phyloP scores from a whole-genome alignment of 2,113 vertebrate genomes.

The Dicrurus megarhynchus region DNA sequence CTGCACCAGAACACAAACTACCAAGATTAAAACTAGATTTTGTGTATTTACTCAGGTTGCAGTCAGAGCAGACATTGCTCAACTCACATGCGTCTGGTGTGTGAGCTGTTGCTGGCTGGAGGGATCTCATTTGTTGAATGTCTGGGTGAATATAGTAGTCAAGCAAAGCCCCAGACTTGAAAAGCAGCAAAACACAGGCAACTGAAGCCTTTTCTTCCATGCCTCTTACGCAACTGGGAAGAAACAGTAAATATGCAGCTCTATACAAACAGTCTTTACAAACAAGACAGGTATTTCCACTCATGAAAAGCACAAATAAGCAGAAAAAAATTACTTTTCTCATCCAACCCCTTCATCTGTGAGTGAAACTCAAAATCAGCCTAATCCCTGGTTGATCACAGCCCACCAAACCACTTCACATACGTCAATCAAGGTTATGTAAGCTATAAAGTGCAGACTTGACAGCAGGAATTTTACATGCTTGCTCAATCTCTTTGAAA shows the following conservation, averaged over 20 bases:
- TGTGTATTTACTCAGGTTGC: background rate
- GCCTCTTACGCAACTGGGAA: background rate
- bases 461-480: background rate
- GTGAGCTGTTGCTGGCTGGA: background rate
- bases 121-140: background rate
- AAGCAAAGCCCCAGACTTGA: background rate
- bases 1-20: background rate
- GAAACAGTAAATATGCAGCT: background rate
- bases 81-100: background rate
- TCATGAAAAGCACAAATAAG: background rate
- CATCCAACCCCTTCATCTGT: background rate
- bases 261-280: background rate
- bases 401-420: conserved; percentile 8
- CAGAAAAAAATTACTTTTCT: background rate
- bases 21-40: background rate
- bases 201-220: background rate
- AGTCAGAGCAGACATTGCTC: background rate
- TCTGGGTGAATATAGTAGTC: background rate
- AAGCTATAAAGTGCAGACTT: background rate
- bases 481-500: background rate
- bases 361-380: conserved; percentile 6
- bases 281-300: background rate
- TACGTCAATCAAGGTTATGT: conserved; percentile 23
- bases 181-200: background rate
- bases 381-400: conserved; percentile 24